Evolutionary conservation across 2,113 vertebrate genomes (phyloP).

Genomic region (Propithecus coquereli): DNA sequence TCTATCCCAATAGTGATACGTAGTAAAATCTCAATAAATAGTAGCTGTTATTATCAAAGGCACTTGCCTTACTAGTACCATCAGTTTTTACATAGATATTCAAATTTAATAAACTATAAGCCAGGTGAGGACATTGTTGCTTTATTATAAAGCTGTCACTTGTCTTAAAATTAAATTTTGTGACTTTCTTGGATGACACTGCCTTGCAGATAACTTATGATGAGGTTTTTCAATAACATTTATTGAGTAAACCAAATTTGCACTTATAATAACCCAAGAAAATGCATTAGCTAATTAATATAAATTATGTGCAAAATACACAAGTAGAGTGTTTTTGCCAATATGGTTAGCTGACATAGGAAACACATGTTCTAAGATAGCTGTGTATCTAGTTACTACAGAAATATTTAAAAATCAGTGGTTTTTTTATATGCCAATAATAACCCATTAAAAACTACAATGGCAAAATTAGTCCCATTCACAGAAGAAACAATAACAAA

Average conservation of each 20-base stretch:
- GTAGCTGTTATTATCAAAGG: background rate
- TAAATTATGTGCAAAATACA: background rate
- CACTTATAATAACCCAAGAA: background rate
- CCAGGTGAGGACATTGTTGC: background rate
- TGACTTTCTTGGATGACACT: background rate
- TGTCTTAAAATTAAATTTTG: slow-evolving; percentile 5
- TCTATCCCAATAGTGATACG: background rate
- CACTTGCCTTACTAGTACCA: background rate
- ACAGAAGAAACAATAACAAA: background rate
- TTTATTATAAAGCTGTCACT: background rate
- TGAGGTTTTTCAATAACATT: background rate
- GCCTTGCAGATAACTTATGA: too few relatives aligned
- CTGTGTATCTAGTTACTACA: background rate
- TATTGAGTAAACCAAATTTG: background rate
- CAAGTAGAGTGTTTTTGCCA: background rate
- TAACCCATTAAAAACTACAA: background rate
- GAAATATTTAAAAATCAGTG: background rate
- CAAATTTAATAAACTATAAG: background rate
- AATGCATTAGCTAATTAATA: background rate
- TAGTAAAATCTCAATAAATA: background rate
- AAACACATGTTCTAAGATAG: background rate
- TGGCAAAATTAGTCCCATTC: background rate
- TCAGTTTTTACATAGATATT: background rate
- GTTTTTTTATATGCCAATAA: background rate
- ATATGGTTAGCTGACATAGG: background rate